Evolutionary conservation across 2,797 vertebrate genomes (phyloP).

Genomic region (Tarsius wallacei): DNA sequence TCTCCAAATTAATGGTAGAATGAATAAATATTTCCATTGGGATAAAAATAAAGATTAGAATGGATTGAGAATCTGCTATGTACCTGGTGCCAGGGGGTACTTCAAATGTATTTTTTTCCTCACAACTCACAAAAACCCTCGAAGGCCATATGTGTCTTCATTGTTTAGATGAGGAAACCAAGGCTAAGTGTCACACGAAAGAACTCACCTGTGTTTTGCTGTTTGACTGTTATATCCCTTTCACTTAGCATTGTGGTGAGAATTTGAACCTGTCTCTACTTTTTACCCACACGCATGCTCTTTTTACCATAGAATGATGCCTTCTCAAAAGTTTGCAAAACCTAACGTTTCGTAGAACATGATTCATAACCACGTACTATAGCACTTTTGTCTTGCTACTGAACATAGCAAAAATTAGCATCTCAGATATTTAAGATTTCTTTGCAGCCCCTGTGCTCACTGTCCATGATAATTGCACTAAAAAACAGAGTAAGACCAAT

Average conservation of each 20-base stretch:
- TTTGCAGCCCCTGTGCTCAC: neutral
- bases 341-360: slow-evolving; percentile 4
- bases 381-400: neutral
- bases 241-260: neutral
- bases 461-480: neutral
- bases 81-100: neutral
- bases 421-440: neutral
- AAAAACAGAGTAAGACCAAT: neutral
- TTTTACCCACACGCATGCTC: neutral
- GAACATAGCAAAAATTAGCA: slow-evolving; percentile 25
- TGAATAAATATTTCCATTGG: slow-evolving; percentile 51
- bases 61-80: neutral
- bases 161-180: neutral
- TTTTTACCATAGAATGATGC: neutral
- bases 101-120: slow-evolving; percentile 36
- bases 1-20: slow-evolving; percentile 61
- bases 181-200: neutral
- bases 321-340: slow-evolving; percentile 20
- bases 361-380: neutral
- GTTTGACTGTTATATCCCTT: neutral
- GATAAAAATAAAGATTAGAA: slow-evolving; percentile 34
- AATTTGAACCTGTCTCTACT: slow-evolving; percentile 17
- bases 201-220: neutral
- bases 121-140: neutral
- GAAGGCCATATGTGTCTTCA: neutral